Evolutionary conservation across 2,888 invertebrate genomes (phyloP).

Genomic region (Drosophila leonis): DNA sequence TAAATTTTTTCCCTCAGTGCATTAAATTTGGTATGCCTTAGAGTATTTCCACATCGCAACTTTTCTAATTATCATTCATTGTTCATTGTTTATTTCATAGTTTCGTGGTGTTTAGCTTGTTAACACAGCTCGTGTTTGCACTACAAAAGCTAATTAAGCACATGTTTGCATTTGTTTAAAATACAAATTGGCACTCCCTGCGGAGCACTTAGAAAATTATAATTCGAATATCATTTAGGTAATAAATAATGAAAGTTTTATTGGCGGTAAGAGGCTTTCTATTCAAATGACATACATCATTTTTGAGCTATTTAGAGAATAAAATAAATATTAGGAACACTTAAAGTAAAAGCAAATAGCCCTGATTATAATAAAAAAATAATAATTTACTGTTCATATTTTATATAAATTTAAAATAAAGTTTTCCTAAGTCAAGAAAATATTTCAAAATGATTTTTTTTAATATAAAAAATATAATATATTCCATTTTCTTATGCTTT

Average conservation of each 20-base stretch:
- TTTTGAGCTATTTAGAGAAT: neutral
- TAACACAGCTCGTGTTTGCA: conserved; percentile 30
- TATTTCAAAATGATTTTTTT: too few species aligned
- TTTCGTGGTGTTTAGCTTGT: conserved; percentile 47
- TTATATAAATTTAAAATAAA: neutral
- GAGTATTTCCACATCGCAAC: conserved; percentile 10
- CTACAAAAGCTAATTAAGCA: conserved; percentile 37
- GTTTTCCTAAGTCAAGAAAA: too few species aligned
- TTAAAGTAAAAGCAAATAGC: too few species aligned
- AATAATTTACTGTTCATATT: neutral
- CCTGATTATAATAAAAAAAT: neutral
- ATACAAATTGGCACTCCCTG: conserved; percentile 23
- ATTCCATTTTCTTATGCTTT: neutral
- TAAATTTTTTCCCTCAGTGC: neutral
- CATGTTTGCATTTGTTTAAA: conserved; percentile 33
- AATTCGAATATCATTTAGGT: conserved; percentile 18
- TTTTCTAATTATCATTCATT: neutral
- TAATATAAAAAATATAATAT: too few species aligned
- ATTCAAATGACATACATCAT: neutral
- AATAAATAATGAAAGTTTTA: conserved; percentile 25
- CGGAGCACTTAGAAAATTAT: conserved; percentile 11
- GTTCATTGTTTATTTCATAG: conserved; percentile 5
- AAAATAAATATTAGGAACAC: too few species aligned
- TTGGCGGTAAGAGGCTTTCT: neutral
- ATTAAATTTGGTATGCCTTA: neutral